Base-by-base conservation (phyloP, 2,888 invertebrate species). In the Athrips mouffetella region DNA sequence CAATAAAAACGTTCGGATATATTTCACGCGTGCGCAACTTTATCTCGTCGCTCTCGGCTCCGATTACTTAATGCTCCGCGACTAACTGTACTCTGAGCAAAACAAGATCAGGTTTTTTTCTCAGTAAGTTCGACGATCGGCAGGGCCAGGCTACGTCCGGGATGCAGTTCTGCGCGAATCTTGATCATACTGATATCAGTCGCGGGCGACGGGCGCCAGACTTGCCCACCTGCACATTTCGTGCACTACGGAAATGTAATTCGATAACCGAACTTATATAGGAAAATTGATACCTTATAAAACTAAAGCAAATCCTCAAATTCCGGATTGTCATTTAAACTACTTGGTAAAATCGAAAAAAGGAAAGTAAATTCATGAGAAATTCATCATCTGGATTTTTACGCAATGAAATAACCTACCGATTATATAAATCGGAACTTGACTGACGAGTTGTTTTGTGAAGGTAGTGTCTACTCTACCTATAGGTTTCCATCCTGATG, bases 1-100 rank as follows among this genome's bases (percentile, higher is more conserved):
- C 79, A 80, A 81, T 80, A 84, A 77, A 76, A 87, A 86, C 80
- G 74, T 76, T 80, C 79, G 80, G 83, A 84, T 87, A 85, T 85
- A 84, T 86, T 85, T 85, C 85, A 87, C 86, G 83, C 85, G 84
- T 86, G 82, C 83, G 84, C 85, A 86, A 85, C 83, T 82, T 86
- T 86, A 86, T 83, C 83, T 83, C 77, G 77, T 65, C 74, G 76
- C 78, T 80, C 82, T 80, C 81, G 76, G 76, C 75, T 87, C 81
- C 73, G 83, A 85, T 87, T 86, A 88, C 87, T 86, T 87, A 88
- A 87, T 83, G 84, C 78, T 73, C 61, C 71, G 67, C 73, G 71
- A 68, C 75, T 86, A 87, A 87, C 87, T 84, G 87, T 87, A 87
- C 80, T 75, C 67, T 68, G 73, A 70, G 73, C 79, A 77, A 78